A percentile compares a stretch with the other conserved stretches of the same genome.
These are phyloP conservation scores for Bellardia bayeri DNA, from an alignment of 2,888 invertebrate genomes.

Conservation along the genomic window DNA sequence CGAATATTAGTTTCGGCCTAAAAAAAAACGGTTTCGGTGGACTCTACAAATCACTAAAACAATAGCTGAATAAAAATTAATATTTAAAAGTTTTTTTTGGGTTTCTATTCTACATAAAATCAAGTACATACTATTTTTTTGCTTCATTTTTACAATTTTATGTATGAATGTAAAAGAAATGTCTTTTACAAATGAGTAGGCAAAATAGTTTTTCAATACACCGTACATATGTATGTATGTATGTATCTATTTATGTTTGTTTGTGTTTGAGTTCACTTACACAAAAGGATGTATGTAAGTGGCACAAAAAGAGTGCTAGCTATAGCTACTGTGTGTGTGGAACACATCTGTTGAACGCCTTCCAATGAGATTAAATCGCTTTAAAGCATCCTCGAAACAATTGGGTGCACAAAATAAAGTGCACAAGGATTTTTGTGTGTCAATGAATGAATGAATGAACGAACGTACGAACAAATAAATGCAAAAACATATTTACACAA, in stretches of 20 bases:
- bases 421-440: conserved; percentile 67
- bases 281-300: conserved; percentile 2
- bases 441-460: conserved; percentile 55
- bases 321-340: conserved; percentile 11
- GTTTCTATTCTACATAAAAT: no score
- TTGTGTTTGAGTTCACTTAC: neutral
- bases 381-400: conserved; percentile 82
- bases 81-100: no score
- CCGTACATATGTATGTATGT: neutral
- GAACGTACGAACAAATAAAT: conserved; percentile 27
- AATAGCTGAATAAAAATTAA: no score
- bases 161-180: no score
- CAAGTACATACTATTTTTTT: no score
- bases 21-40: no score
- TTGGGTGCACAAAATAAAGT: conserved; percentile 76
- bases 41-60: no score
- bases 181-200: no score
- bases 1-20: no score
- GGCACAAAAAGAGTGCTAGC: neutral
- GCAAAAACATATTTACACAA: conserved; percentile 35
- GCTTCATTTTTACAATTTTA: no score
- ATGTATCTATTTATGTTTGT: no score
- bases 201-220: no score
- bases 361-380: conserved; percentile 84
- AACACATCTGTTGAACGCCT: conserved; percentile 83